Base-by-base conservation (phyloP, 2,888 invertebrate genomes). In the Escarpia spicata region DNA sequence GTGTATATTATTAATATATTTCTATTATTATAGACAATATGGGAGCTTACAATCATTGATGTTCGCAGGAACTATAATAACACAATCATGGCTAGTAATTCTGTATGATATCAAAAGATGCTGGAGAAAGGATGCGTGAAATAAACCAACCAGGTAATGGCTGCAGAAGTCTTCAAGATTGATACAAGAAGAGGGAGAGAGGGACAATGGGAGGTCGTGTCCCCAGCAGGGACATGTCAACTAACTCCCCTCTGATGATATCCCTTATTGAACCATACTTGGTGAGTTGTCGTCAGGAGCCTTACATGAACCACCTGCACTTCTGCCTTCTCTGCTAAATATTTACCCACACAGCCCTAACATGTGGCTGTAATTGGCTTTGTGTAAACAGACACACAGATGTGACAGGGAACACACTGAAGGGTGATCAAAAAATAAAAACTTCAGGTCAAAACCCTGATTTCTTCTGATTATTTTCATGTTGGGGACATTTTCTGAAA, bases 201-300 rank as follows among this genome's bases (percentile, higher is more conserved):
- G 26, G 75, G 75, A 75, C 75, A 75, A 26, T 75, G 75, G 60
- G 26, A 75, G 75, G 75, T 26, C 6, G 2, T 75, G 26, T 75
- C 75, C 75, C 75, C 75, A 75, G 75, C 75, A 75, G 75, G 75
- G 26, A 75, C 75, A 75, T 26, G 75, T 75, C 75, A 75, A 75
- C 75, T 75, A 3, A 75, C 75, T 75, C 26, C 75, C n/a, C 26
- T 75, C 10, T 75, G 26, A 75, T 75, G 26, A 52, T 26, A 26
- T 6, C 26, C 26, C 75, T 26, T 75, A 3, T 75, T 75, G 75
- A 75, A 26, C 75, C 75, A 19, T 6, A 75, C 75, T 75, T 26
- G 75, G n/a, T 26, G 75, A 75, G 75, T n/a, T 75, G 75, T 75
- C 6, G 75, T 75, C 26, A 19, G 15, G 60, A 60, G 19, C 60